A percentile compares a stretch with the other conserved stretches of the same genome.
phyloP scores from a whole-genome alignment of 2,113 vertebrate species.

The Aphyosemion australe region DNA sequence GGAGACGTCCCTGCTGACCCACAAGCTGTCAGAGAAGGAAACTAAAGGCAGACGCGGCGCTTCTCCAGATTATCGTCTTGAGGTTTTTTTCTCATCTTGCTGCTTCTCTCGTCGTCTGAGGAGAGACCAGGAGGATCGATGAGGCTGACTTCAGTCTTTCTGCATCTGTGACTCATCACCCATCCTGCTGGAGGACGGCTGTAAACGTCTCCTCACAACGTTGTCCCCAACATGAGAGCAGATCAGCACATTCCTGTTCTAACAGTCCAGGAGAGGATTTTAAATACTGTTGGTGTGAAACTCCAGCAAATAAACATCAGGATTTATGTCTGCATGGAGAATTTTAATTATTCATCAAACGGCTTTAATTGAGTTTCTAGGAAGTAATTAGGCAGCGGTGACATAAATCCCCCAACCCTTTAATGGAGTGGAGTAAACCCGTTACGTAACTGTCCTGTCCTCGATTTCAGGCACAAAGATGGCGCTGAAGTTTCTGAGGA shows the following conservation, averaged over 20 bases:
- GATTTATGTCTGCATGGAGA: conserved; percentile 12
- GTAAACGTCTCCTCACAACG: neutral
- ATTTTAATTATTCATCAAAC: conserved; percentile 48
- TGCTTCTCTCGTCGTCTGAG: neutral
- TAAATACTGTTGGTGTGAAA: conserved; percentile 29
- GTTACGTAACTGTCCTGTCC: conserved; percentile 2
- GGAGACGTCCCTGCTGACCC: conserved; percentile 44
- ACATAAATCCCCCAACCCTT: conserved; percentile 39
- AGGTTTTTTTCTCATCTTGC: too few species aligned
- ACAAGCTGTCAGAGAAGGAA: conserved; percentile 14
- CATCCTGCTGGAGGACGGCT: neutral
- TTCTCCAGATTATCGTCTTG: conserved; percentile 16
- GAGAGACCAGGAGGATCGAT: conserved; percentile 1
- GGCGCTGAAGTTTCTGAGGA: conserved; percentile 83
- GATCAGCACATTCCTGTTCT: neutral
- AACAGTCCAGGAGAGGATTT: conserved; percentile 19
- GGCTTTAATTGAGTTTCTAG: conserved; percentile 41
- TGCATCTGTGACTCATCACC: neutral
- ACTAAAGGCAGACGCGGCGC: conserved; percentile 23
- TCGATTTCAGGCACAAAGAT: conserved; percentile 79
- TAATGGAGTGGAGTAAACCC: neutral
- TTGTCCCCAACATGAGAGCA: conserved; percentile 11
- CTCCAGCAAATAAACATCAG: conserved; percentile 2
- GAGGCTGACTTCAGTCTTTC: neutral
- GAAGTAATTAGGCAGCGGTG: conserved; percentile 15